A percentile compares a stretch with the other conserved stretches of the same genome.
Evolutionary conservation across 1,140 invertebrate species (phyloP).

Genomic region (Drosophila tristis): DNA sequence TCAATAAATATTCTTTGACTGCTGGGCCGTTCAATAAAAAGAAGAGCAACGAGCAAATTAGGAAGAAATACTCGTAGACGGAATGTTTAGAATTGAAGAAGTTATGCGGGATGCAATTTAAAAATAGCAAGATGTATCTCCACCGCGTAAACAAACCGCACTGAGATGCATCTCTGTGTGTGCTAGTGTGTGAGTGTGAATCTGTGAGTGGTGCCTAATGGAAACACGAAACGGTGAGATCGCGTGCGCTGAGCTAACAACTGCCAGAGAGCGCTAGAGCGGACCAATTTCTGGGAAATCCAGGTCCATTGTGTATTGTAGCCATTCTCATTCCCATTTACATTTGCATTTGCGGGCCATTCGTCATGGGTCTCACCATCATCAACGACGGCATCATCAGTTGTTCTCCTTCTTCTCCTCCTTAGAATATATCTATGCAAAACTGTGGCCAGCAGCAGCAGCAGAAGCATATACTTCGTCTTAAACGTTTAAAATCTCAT

Average conservation of each 20-base stretch:
- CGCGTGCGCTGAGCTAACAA: conserved; percentile 52
- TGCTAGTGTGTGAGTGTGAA: conserved; percentile 34
- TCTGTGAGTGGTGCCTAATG: conserved; percentile 33
- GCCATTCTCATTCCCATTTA: conserved; percentile 40
- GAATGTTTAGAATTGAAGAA: conserved; percentile 67
- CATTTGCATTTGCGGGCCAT: conserved; percentile 66
- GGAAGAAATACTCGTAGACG: conserved; percentile 51
- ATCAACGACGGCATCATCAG: conserved; percentile 20
- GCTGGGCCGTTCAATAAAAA: conserved; percentile 67
- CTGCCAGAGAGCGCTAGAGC: conserved; percentile 35
- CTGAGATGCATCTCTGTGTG: conserved; percentile 11
- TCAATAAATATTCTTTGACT: conserved; percentile 71
- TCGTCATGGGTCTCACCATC: conserved; percentile 45
- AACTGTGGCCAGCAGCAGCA: conserved; percentile 36
- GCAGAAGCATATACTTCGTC: conserved; percentile 13
- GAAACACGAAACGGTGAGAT: conserved; percentile 48
- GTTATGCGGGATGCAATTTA: conserved; percentile 62
- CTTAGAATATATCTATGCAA: conserved; percentile 54
- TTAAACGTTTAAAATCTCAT: conserved; percentile 72
- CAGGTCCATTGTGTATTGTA: conserved; percentile 55
- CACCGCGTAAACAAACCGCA: conserved; percentile 64
- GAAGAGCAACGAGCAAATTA: conserved; percentile 72
- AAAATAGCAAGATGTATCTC: conserved; percentile 66
- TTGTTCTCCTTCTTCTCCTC: background rate
- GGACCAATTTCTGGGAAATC: conserved; percentile 48